Conservation (phyloP, 2,797 vertebrate genomes). For the Crypturellus tataupa region DNA sequence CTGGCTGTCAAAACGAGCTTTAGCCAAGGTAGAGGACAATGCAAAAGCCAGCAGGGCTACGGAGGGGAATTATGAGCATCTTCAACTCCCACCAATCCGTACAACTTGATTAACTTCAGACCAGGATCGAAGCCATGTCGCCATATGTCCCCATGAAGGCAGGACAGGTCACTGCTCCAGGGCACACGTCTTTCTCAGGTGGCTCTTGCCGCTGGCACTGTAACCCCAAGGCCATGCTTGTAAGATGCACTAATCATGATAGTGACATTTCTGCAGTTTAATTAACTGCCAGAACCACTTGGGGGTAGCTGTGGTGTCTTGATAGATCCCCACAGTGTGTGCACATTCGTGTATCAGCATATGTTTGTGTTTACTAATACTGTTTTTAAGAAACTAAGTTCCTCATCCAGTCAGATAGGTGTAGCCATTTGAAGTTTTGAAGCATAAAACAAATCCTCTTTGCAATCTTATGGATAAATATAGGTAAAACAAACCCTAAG, state of each 20-base stretch:
- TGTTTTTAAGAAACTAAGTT: not conserved
- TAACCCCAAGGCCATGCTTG: not conserved
- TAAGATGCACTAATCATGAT: not conserved
- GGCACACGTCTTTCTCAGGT: not conserved
- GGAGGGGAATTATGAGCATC: not conserved
- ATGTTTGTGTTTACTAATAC: not conserved
- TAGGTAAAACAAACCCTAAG: not conserved
- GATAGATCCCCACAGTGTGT: not conserved
- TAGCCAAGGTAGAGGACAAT: not conserved
- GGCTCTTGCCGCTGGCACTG: not conserved
- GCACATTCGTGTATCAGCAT: not conserved
- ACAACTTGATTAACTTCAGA: fast-evolving
- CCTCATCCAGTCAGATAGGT: not conserved
- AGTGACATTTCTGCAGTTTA: not conserved
- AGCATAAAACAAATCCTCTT: not conserved
- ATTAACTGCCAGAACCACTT: not conserved
- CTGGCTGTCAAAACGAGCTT: fast-evolving
- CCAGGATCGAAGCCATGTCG: not conserved
- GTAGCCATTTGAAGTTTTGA: not conserved
- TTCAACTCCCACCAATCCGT: not conserved
- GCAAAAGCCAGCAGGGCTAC: not conserved
- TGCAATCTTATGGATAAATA: not conserved
- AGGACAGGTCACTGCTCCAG: not conserved
- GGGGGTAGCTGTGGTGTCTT: not conserved
- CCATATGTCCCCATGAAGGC: not conserved